Evolutionary conservation across 1,140 invertebrate species (phyloP).

Genomic region (Pteromalus puparum): DNA sequence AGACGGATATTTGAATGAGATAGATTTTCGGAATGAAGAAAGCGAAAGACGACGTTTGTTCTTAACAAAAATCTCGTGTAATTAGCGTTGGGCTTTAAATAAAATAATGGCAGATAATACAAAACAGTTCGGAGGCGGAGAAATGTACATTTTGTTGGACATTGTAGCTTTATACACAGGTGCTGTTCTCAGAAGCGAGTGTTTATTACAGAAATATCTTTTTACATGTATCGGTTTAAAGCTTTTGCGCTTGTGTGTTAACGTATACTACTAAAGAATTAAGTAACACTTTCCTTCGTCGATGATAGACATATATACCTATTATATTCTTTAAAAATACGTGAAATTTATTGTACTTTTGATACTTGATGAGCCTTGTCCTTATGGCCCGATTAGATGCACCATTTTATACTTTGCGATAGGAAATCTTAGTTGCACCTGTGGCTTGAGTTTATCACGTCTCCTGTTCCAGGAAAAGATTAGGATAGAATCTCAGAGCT

Average conservation of each 20-base stretch:
- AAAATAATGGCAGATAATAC: background rate
- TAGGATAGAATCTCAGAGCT: slow-evolving; percentile 94
- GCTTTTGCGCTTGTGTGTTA: background rate
- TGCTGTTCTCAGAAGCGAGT: background rate
- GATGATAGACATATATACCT: background rate
- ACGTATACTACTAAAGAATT: slow-evolving; percentile 23
- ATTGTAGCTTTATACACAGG: background rate
- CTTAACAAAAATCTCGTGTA: background rate
- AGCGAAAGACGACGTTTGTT: background rate
- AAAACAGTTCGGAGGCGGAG: background rate
- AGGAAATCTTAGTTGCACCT: slow-evolving; percentile 29
- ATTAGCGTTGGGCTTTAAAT: background rate
- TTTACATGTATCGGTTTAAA: slow-evolving; percentile 39
- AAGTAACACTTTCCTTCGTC: slow-evolving; percentile 36
- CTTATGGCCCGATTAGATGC: background rate
- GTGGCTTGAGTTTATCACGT: slow-evolving; percentile 56
- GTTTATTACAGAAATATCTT: slow-evolving; percentile 30
- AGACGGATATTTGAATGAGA: too few species aligned
- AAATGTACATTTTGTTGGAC: background rate
- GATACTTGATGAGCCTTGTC: slow-evolving; percentile 29
- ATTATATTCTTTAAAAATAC: slow-evolving; percentile 45
- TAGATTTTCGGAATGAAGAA: background rate
- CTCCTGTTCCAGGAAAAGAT: slow-evolving; percentile 81
- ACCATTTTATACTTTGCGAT: slow-evolving; percentile 16
- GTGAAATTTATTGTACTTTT: slow-evolving; percentile 35